Percentiles rank a stretch among this genome's conserved stretches.
Evolutionary conservation across 64 coral and sea anemone species (phyloP).

Genomic region (Montipora efflorescens): DNA sequence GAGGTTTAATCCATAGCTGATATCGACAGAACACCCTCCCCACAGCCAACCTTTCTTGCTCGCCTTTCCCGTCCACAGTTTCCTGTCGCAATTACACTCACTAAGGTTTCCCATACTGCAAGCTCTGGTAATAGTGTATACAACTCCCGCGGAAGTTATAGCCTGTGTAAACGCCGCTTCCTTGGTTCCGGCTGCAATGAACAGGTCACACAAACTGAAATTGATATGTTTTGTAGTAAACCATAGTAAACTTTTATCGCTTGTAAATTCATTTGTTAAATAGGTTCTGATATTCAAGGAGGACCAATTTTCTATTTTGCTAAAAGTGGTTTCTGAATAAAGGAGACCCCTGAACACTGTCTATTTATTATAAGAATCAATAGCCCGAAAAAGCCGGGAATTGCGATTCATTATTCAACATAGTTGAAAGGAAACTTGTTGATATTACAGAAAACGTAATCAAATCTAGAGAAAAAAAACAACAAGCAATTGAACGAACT

Average conservation of each 20-base stretch:
- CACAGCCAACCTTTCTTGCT: slow-evolving; percentile 57
- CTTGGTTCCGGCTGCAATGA: slow-evolving; percentile 82
- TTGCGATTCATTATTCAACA: too few relatives aligned
- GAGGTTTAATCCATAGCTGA: slow-evolving; percentile 70
- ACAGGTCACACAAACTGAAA: background rate
- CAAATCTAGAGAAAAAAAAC: background rate
- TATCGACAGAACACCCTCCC: slow-evolving; percentile 78
- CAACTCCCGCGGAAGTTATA: slow-evolving; percentile 89
- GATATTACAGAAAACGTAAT: background rate
- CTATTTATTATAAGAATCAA: too few relatives aligned
- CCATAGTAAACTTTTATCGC: too few relatives aligned
- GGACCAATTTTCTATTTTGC: too few relatives aligned
- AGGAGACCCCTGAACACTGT: too few relatives aligned
- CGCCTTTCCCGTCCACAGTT: background rate
- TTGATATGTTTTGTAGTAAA: too few relatives aligned
- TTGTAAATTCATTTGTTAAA: too few relatives aligned
- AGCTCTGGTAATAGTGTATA: slow-evolving; percentile 75
- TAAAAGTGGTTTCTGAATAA: too few relatives aligned
- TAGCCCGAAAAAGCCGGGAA: too few relatives aligned
- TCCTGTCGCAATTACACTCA: slow-evolving; percentile 72
- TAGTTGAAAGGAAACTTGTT: background rate
- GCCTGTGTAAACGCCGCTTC: slow-evolving; percentile 90
- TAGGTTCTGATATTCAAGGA: too few relatives aligned
- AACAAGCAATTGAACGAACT: background rate
- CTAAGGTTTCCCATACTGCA: slow-evolving; percentile 73